phyloP scores from a whole-genome alignment of 2,797 vertebrate genomes.

The Diplodus sargus region DNA sequence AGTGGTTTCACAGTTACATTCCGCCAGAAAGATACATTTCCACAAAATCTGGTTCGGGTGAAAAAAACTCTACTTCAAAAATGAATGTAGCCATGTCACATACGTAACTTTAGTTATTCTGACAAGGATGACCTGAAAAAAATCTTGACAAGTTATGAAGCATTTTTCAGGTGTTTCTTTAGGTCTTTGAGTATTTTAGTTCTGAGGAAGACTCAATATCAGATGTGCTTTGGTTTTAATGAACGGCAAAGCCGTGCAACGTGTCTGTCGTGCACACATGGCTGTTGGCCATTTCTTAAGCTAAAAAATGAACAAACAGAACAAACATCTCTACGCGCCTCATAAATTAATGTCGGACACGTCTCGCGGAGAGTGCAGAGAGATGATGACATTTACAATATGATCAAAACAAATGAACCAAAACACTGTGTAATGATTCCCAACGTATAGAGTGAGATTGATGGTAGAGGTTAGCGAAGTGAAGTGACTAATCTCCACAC shows the following conservation, averaged over 20 bases:
- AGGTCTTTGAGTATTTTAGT: neutral
- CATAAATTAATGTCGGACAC: slow-evolving; percentile 33
- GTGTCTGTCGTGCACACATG: neutral
- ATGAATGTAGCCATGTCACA: too few species aligned
- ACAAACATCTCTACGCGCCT: slow-evolving; percentile 12
- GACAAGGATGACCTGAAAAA: neutral
- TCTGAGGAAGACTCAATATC: neutral
- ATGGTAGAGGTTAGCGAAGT: slow-evolving; percentile 55
- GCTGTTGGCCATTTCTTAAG: neutral
- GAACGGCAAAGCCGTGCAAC: neutral
- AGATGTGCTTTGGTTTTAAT: neutral
- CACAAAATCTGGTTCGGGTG: too few species aligned
- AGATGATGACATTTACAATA: slow-evolving; percentile 50
- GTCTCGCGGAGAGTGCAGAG: slow-evolving; percentile 16
- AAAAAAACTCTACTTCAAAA: too few species aligned
- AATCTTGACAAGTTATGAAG: neutral
- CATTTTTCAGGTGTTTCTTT: neutral
- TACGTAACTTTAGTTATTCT: too few species aligned
- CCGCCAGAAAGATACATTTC: too few species aligned
- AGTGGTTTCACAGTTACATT: too few species aligned
- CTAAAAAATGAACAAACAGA: neutral
- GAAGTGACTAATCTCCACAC: slow-evolving; percentile 53
- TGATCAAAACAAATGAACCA: slow-evolving; percentile 62
- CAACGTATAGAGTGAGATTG: slow-evolving; percentile 49
- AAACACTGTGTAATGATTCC: slow-evolving; percentile 53